Evolutionary conservation across 92 coral and sea anemone genomes (phyloP).

Genomic region (Porites rus): DNA sequence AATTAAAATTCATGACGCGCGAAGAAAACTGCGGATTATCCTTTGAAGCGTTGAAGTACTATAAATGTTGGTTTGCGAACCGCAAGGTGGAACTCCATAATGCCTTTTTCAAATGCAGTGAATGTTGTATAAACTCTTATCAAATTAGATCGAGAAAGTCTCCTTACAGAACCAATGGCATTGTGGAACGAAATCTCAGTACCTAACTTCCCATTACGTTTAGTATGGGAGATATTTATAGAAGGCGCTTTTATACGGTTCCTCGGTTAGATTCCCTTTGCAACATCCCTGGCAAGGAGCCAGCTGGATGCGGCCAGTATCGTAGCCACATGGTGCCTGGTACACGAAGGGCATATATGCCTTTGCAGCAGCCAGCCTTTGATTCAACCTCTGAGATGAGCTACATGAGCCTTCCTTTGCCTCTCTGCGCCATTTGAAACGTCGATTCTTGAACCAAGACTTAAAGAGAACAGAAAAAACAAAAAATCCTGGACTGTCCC

Average conservation of each 20-base stretch:
- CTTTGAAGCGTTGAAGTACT: too few species aligned
- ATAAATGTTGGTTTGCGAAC: too few species aligned
- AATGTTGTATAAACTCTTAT: not conserved
- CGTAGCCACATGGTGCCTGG: constrained; percentile 12
- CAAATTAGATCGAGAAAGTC: not conserved
- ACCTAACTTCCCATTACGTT: not conserved
- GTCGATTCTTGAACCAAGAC: constrained; percentile 49
- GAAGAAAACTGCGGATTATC: too few species aligned
- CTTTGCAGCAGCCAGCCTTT: not conserved
- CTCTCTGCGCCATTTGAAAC: constrained; percentile 49
- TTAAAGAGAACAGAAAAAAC: not conserved
- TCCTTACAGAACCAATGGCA: not conserved
- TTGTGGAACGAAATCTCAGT: not conserved
- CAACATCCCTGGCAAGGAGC: constrained; percentile 20
- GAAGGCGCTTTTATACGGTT: not conserved
- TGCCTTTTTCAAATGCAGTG: not conserved
- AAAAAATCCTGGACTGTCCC: not conserved
- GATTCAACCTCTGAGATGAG: not conserved
- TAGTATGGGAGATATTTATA: constrained; percentile 4
- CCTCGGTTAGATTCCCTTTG: not conserved
- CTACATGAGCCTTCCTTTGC: constrained; percentile 1
- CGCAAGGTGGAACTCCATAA: too few species aligned
- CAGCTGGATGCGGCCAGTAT: constrained; percentile 4
- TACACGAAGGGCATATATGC: not conserved
- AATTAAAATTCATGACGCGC: too few species aligned